Evolutionary conservation across 2,888 invertebrate species (phyloP), one percentile per base, ranked within the genome.

Genomic region (Platerodrilus igneus): DNA sequence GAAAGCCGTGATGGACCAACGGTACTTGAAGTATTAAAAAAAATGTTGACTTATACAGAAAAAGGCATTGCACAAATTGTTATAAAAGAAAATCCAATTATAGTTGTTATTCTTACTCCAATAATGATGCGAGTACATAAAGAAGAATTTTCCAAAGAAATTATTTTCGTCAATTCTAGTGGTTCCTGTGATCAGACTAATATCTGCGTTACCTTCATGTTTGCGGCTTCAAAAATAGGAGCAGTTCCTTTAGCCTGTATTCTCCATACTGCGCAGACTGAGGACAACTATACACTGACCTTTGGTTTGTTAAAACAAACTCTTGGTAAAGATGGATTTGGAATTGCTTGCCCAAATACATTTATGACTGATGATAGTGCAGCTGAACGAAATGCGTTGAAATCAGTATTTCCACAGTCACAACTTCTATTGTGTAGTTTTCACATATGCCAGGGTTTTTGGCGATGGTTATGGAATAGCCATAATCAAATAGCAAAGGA

Each of bases 81-180:
- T 21, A 18, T 46, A 36, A 20, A 39, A 25, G 34, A 46, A 40
- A 41, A 45, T 45, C 47, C 46, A 31, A 30, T 46, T 36, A 31
- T 38, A 9, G 34, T 37, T n/a, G 30, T 40, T 11, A 15, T 37
- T 28, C 15, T 45, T 21, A 50, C 50, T n/a, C 41, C 37, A 21
- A 29, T 46, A 29, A 50, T 50, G 48, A 15, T 36, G 28, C 26
- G 33, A 19, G 42, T 45, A 6, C 36, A 37, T 26, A 10, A 7
- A 8, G 17, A 20, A 17, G 16, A 15, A 6, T 28, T 38, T 39
- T 22, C 29, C 11, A 11, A 32, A n/a, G 45, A 42, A 39, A 37
- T 46, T 5, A 37, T 34, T 16, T 50, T 49, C 29, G 36, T 48
- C 11, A 48, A 50, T 39, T 45, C 45, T 3, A 50, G 40, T 21